Percentiles rank a stretch among this genome's conserved stretches.
Evolutionary conservation across 2,888 invertebrate genomes (phyloP).

Genomic region (Drosophila heteroneura): DNA sequence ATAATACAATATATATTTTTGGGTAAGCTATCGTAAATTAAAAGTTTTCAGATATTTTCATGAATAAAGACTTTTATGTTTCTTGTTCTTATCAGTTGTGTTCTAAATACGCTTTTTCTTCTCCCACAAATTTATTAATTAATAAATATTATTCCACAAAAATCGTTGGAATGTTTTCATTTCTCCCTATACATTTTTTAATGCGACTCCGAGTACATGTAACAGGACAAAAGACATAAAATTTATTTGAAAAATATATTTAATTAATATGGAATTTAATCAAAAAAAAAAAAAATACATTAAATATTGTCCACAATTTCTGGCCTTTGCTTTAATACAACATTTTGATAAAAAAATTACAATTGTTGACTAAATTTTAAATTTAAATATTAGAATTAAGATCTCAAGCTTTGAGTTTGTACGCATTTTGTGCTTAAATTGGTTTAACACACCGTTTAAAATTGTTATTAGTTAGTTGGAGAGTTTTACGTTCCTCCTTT

Average conservation of each 20-base stretch:
- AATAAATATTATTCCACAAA: not conserved
- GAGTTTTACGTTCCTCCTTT: not conserved
- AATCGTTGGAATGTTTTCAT: not conserved
- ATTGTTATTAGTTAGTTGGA: not conserved
- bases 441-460: not conserved
- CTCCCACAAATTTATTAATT: not conserved
- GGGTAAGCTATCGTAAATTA: not conserved
- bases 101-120: not conserved
- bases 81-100: not conserved
- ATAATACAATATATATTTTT: conserved; percentile 3
- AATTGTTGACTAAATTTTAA: not conserved
- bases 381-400: not conserved
- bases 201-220: not conserved
- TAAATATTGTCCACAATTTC: not conserved
- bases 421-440: not conserved
- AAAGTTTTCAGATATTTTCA: not conserved
- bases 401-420: not conserved
- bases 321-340: not conserved
- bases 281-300: not conserved
- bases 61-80: not conserved
- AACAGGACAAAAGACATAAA: not conserved
- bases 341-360: not conserved
- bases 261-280: not conserved
- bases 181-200: not conserved
- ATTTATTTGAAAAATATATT: not conserved